Evolutionary conservation across 92 coral and sea anemone genomes (phyloP).

Genomic region (Nematostella vectensis): DNA sequence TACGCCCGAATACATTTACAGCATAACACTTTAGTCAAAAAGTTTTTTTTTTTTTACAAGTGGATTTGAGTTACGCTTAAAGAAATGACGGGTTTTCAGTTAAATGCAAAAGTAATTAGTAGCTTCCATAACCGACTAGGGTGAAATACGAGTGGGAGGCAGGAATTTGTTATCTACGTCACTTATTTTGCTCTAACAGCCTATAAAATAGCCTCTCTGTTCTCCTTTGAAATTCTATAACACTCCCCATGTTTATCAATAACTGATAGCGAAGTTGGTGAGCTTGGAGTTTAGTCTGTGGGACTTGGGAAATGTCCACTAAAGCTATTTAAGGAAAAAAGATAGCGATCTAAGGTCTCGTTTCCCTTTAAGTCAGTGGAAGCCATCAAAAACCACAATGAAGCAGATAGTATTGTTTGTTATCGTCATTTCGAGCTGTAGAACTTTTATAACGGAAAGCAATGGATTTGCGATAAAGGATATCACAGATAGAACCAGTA

Average conservation of each 20-base stretch:
- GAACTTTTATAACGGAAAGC: neutral
- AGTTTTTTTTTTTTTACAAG: too few relatives aligned
- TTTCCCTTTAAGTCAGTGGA: too few relatives aligned
- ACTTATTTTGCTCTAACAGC: neutral
- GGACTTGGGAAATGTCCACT: too few relatives aligned
- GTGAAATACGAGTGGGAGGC: neutral
- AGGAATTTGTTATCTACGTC: neutral
- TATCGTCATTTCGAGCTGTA: neutral
- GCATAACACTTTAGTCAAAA: too few relatives aligned
- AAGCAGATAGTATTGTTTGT: too few relatives aligned
- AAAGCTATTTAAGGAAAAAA: too few relatives aligned
- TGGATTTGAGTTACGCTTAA: too few relatives aligned
- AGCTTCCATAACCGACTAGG: neutral
- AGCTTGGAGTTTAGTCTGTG: too few relatives aligned
- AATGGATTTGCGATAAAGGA: neutral
- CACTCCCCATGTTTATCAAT: neutral
- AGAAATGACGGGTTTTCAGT: neutral
- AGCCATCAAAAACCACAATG: neutral
- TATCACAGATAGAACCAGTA: neutral
- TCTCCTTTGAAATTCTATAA: neutral
- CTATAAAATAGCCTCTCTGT: neutral
- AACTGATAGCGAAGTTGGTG: neutral
- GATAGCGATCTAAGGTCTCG: too few relatives aligned
- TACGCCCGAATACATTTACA: too few relatives aligned
- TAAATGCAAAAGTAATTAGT: neutral